phyloP scores from a whole-genome alignment of 1,140 invertebrate genomes.

The Monochamus saltuarius region DNA sequence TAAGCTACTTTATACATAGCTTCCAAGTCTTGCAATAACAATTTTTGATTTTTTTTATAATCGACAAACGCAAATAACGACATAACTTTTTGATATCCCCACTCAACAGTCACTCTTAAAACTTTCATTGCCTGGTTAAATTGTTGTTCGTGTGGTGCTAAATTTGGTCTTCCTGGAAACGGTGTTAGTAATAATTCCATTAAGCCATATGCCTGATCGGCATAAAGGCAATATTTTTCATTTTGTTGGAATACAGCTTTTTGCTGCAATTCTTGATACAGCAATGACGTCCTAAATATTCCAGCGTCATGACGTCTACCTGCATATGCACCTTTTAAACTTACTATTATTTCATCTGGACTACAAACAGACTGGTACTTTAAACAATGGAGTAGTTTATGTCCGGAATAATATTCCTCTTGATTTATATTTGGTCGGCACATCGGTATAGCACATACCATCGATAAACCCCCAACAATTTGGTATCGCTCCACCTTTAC shows the following conservation, averaged over 20 bases:
- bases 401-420: slow-evolving; percentile 34
- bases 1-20: slow-evolving; percentile 26
- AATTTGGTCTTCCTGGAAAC: slow-evolving; percentile 2
- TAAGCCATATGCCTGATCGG: slow-evolving; percentile 25
- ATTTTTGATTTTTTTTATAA: slow-evolving; percentile 37
- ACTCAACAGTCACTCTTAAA: slow-evolving; percentile 29
- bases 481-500: slow-evolving; percentile 22
- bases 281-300: slow-evolving; percentile 26
- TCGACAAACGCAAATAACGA: slow-evolving; percentile 30
- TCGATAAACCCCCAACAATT: slow-evolving; percentile 38
- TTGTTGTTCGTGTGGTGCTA: slow-evolving; percentile 10
- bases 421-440: slow-evolving; percentile 29
- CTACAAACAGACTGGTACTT: slow-evolving; percentile 36
- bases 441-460: slow-evolving; percentile 29
- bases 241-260: slow-evolving; percentile 17
- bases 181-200: slow-evolving; percentile 22
- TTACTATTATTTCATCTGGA: slow-evolving; percentile 31
- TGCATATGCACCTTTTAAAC: slow-evolving; percentile 22
- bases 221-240: slow-evolving; percentile 29
- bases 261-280: slow-evolving; percentile 27
- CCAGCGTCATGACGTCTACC: slow-evolving; percentile 32
- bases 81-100: slow-evolving; percentile 33
- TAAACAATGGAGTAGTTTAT: slow-evolving; percentile 28
- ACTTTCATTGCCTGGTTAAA: slow-evolving; percentile 27
- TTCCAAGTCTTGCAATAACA: slow-evolving; percentile 29